phyloP scores from a whole-genome alignment of 2,797 vertebrate genomes.

The Rhinichthys osculus region DNA sequence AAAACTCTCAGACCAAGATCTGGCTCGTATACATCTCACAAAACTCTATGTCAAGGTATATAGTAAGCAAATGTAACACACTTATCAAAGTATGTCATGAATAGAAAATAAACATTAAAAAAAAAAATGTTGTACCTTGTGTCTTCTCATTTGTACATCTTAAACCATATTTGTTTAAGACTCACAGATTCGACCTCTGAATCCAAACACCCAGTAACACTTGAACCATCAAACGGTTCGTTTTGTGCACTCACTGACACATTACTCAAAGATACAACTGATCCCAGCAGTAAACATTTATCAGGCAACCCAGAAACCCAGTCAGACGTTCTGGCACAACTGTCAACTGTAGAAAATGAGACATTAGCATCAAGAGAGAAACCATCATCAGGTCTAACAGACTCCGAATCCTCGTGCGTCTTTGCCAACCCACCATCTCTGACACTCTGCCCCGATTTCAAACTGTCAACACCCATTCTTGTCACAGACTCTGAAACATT shows the following conservation, averaged over 20 bases:
- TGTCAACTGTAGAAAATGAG: background rate
- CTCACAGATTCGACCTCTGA: too few relatives aligned
- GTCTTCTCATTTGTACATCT: too few relatives aligned
- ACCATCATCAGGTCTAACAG: background rate
- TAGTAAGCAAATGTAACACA: background rate
- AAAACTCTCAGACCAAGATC: background rate
- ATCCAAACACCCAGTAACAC: too few relatives aligned
- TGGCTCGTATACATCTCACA: background rate
- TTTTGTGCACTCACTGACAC: background rate
- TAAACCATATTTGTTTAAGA: too few relatives aligned
- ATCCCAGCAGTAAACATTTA: background rate
- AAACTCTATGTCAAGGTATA: background rate
- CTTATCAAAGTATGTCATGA: background rate
- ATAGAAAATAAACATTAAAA: background rate
- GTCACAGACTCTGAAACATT: background rate
- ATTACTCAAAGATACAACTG: background rate
- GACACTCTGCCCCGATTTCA: background rate
- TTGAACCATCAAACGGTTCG: too few relatives aligned
- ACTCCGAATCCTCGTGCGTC: background rate
- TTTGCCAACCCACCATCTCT: background rate
- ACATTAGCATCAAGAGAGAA: background rate
- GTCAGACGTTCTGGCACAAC: background rate
- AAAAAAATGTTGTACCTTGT: background rate
- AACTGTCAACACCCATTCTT: background rate
- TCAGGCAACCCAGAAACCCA: slow-evolving; percentile 7